Conservation (phyloP, 2,888 invertebrate genomes). For the Nesidiocoris tenuis region DNA sequence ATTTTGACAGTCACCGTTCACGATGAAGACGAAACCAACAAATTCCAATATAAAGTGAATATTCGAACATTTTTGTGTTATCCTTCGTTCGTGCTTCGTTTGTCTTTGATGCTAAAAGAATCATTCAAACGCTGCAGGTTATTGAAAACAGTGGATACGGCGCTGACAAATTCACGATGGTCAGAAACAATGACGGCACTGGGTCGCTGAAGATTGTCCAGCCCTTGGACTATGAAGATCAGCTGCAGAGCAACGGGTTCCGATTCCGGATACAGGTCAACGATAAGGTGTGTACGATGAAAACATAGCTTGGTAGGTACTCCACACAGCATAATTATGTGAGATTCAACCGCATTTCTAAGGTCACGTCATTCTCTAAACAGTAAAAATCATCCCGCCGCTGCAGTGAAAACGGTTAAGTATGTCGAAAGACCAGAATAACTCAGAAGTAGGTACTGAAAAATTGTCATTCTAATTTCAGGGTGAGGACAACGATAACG, state of each 20-base stretch:
- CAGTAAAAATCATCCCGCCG: no score
- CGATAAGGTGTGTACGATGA: constrained; percentile 65
- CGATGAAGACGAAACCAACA: constrained; percentile 94
- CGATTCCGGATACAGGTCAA: constrained; percentile 92
- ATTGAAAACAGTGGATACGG: constrained; percentile 93
- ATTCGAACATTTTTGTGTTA: no score
- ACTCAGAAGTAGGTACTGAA: no score
- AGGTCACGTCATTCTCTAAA: no score
- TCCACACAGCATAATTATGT: no score
- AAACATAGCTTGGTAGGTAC: background rate
- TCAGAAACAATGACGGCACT: constrained; percentile 91
- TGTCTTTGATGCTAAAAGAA: no score
- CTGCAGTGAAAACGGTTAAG: no score
- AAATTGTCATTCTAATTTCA: no score
- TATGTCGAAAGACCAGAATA: no score
- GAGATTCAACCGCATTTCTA: no score
- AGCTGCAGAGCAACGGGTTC: constrained; percentile 91
- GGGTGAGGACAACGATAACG: constrained; percentile 93
- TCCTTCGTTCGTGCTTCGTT: no score
- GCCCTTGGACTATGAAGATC: constrained; percentile 92
- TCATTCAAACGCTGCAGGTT: no score
- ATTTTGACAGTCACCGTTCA: constrained; percentile 92
- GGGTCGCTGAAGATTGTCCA: constrained; percentile 94
- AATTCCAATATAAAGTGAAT: constrained; percentile 83
- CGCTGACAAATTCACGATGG: constrained; percentile 96